A percentile compares a stretch with the other conserved stretches of the same genome.
These are phyloP conservation scores for Gnatocerus cornutus DNA, from an alignment of 2,888 invertebrate genomes.

Conservation along the genomic window DNA sequence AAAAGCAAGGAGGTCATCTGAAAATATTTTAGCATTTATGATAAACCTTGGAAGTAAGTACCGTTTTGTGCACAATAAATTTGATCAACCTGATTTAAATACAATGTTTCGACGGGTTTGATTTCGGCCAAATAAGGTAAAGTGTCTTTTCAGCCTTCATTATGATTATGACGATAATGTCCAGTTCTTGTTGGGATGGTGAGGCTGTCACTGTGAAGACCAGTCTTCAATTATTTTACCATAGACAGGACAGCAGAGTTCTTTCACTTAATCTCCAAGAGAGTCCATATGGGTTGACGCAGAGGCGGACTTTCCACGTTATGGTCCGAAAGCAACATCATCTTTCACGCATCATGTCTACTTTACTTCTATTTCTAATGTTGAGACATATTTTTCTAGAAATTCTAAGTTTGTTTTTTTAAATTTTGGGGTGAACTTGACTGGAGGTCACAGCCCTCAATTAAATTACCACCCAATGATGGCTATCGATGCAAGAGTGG, in stretches of 20 bases:
- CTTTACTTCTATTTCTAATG: too few species aligned
- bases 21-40: conserved; percentile 9
- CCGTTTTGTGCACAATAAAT: conserved; percentile 34
- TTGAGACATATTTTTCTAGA: too few species aligned
- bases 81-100: conserved; percentile 43
- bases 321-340: not conserved
- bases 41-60: conserved; percentile 30
- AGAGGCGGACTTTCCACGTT: not conserved
- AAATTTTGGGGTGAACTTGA: too few species aligned
- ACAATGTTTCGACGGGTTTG: conserved; percentile 33
- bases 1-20: conserved; percentile 14
- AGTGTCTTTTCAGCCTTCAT: conserved; percentile 29
- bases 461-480: too few species aligned
- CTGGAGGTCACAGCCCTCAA: too few species aligned
- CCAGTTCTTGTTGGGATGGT: conserved; percentile 33
- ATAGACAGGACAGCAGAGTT: not conserved
- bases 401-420: too few species aligned
- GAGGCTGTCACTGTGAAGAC: conserved; percentile 24
- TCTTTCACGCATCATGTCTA: too few species aligned
- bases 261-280: not conserved
- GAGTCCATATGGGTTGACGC: conserved; percentile 9
- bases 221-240: conserved; percentile 25
- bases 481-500: too few species aligned
- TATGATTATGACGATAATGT: conserved; percentile 31
- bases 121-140: conserved; percentile 31